phyloP scores from a whole-genome alignment of 2,797 vertebrate genomes.

The Trematomus bernacchii region DNA sequence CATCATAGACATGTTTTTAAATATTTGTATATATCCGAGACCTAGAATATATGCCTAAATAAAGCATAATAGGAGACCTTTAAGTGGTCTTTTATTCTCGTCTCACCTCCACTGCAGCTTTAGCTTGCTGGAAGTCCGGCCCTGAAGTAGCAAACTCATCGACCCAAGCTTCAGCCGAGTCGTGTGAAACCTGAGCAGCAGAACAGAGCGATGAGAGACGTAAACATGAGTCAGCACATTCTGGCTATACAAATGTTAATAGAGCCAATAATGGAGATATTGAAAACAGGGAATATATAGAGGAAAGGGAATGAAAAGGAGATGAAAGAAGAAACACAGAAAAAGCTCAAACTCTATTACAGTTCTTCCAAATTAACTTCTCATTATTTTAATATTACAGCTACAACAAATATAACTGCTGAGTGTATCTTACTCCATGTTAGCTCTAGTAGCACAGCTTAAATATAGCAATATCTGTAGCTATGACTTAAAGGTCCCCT shows the following conservation, averaged over 20 bases:
- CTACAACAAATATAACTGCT: conserved; percentile 15
- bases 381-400: conserved; percentile 1
- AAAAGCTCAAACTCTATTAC: conserved; percentile 24
- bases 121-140: conserved; percentile 95
- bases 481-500: conserved; percentile 13
- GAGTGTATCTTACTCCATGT: conserved; percentile 9
- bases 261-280: conserved; percentile 27
- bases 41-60: too few species aligned
- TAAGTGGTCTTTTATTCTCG: conserved; percentile 4
- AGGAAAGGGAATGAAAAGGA: conserved; percentile 62
- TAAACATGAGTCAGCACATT: conserved; percentile 28
- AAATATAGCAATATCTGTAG: conserved; percentile 17
- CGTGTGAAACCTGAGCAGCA: conserved; percentile 88
- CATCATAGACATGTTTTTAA: too few species aligned
- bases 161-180: conserved; percentile 97
- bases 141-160: conserved; percentile 92
- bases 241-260: conserved; percentile 13
- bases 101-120: conserved; percentile 97
- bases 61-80: not conserved
- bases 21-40: too few species aligned
- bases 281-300: conserved; percentile 50
- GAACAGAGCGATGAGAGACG: conserved; percentile 34
- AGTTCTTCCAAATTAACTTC: conserved; percentile 14
- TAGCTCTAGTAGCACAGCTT: conserved; percentile 22
- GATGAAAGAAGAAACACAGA: conserved; percentile 51